Conservation (phyloP, 2,797 vertebrate genomes). For the Manis pentadactyla region DNA sequence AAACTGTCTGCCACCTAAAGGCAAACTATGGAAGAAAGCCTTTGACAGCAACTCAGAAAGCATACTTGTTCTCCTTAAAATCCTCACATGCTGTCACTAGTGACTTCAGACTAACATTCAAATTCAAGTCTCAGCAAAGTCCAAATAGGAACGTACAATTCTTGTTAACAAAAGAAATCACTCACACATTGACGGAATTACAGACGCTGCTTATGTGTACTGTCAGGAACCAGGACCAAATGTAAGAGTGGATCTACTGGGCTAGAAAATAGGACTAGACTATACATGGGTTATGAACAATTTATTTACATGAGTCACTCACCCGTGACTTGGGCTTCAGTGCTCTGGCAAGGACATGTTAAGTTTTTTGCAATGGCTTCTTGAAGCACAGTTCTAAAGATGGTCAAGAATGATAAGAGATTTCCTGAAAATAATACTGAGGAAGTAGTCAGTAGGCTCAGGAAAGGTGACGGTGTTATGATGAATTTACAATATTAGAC, state of each 20-base stretch:
- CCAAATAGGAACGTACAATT: not conserved
- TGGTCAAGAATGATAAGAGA: not conserved
- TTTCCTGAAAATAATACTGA: not conserved
- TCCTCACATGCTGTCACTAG: not conserved
- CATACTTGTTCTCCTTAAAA: not conserved
- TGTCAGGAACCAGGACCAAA: not conserved
- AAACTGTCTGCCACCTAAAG: not conserved
- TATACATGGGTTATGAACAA: not conserved
- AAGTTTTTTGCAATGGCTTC: not conserved
- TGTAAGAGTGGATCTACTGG: not conserved
- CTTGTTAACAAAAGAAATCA: conserved; percentile 14
- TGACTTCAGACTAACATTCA: conserved; percentile 5
- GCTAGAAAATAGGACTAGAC: not conserved
- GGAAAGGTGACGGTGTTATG: not conserved
- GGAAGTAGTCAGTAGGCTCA: not conserved
- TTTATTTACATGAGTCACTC: not conserved
- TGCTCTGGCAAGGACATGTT: not conserved
- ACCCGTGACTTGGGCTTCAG: not conserved
- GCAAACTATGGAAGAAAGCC: not conserved
- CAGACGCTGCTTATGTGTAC: not conserved
- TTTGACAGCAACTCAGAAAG: not conserved
- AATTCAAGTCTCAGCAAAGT: conserved; percentile 10
- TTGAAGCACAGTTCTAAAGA: not conserved
- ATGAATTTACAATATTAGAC: not conserved
- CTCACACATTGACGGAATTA: not conserved